Conservation (phyloP, 2,113 vertebrate species). For the Eolophus roseicapilla region DNA sequence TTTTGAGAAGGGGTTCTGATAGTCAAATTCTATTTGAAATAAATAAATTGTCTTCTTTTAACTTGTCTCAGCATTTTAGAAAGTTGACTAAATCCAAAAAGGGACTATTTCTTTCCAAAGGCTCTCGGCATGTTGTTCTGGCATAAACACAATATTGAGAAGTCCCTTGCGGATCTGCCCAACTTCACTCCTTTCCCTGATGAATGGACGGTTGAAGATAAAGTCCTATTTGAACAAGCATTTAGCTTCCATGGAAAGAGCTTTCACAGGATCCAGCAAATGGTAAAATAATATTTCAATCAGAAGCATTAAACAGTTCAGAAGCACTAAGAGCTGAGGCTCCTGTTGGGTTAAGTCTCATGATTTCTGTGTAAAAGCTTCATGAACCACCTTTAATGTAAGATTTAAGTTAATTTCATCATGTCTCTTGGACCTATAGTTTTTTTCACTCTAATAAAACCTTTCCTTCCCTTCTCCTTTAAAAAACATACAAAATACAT, state of each 20-base stretch:
- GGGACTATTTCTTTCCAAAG: conserved; percentile 76
- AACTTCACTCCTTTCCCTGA: conserved; percentile 99
- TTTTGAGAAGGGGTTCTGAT: not conserved
- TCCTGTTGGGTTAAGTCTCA: not conserved
- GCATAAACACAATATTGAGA: conserved; percentile 99
- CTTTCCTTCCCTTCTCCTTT: not conserved
- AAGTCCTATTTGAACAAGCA: conserved; percentile 97
- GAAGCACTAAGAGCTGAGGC: not conserved
- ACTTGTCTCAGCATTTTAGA: conserved; percentile 24
- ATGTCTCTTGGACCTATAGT: not conserved
- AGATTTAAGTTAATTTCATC: not conserved
- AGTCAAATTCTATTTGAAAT: not conserved
- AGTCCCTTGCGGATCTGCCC: conserved; percentile 95
- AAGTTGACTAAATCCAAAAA: conserved; percentile 60
- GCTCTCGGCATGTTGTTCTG: conserved; percentile 98
- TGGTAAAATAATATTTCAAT: conserved; percentile 78
- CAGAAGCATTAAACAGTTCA: not conserved
- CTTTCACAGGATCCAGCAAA: conserved; percentile 99
- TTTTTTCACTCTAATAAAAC: not conserved
- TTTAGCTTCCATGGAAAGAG: conserved; percentile 99
- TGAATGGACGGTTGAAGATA: conserved; percentile 99
- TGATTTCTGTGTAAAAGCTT: not conserved
- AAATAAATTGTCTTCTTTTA: not conserved
- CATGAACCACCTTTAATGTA: not conserved
- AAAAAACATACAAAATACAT: not conserved